These are phyloP conservation scores for Xylota segnis DNA, from an alignment of 2,888 invertebrate genomes.

Conservation along the genomic window DNA sequence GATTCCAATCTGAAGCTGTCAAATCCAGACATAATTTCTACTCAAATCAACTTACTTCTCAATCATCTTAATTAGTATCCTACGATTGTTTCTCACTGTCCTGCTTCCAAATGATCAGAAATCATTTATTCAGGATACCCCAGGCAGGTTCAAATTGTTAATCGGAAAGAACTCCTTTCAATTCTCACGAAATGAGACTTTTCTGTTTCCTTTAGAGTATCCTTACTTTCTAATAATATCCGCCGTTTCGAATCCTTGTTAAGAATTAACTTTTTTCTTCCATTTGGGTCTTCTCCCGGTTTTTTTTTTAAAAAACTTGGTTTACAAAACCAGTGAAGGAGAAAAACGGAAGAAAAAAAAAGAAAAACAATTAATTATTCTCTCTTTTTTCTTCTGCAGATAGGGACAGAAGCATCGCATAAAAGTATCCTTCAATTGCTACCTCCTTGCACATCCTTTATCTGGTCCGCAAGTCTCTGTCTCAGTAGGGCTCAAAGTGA, in stretches of 20 bases:
- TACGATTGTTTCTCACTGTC: neutral
- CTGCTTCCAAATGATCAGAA: neutral
- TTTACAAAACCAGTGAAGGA: neutral
- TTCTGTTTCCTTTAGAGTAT: neutral
- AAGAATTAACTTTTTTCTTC: constrained; percentile 30
- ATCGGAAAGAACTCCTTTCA: neutral
- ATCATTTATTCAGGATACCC: constrained; percentile 16
- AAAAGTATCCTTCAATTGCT: constrained; percentile 7
- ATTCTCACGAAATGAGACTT: neutral
- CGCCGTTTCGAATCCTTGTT: constrained; percentile 18
- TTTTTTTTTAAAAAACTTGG: neutral
- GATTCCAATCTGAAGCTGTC: no score
- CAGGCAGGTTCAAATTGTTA: constrained; percentile 12
- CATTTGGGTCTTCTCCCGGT: constrained; percentile 13
- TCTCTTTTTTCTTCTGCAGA: neutral
- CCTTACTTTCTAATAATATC: constrained; percentile 7
- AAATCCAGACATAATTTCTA: neutral
- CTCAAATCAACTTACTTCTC: neutral
- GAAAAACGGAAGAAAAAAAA: neutral
- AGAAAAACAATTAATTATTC: constrained; percentile 34
- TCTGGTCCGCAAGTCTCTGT: constrained; percentile 15
- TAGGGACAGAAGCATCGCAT: neutral
- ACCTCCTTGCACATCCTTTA: constrained; percentile 21
- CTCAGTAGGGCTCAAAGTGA: constrained; percentile 11
- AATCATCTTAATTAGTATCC: neutral